Evolutionary conservation across 2,797 vertebrate genomes (phyloP).

Genomic region (Diplodus puntazzo): DNA sequence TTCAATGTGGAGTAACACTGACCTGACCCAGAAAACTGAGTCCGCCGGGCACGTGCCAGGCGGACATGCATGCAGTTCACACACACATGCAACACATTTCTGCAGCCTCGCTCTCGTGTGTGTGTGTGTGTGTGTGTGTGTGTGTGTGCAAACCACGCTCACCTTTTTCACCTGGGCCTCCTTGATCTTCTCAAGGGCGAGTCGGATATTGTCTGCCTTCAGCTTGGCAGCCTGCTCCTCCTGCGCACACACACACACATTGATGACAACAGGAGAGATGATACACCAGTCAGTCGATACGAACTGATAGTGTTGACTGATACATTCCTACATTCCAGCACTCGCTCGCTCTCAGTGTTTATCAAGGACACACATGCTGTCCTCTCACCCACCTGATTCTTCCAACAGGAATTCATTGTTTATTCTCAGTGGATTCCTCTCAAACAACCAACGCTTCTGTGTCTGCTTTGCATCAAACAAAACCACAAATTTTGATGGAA

Average conservation of each 20-base stretch:
- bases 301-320: not conserved
- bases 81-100: slow-evolving; percentile 1
- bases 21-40: slow-evolving; percentile 79
- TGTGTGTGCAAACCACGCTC: slow-evolving; percentile 39
- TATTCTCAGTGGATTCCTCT: not conserved
- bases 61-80: not conserved
- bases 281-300: slow-evolving; percentile 4
- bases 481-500: not conserved
- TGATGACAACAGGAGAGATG: slow-evolving; percentile 6
- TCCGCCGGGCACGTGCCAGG: slow-evolving; percentile 46
- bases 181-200: slow-evolving; percentile 98
- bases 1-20: slow-evolving; percentile 70
- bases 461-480: slow-evolving; percentile 49
- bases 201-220: slow-evolving; percentile 96
- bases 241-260: slow-evolving; percentile 73
- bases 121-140: not conserved
- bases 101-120: not conserved
- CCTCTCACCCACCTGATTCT: slow-evolving; percentile 65
- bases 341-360: not conserved
- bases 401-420: slow-evolving; percentile 79
- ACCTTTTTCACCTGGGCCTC: slow-evolving; percentile 99
- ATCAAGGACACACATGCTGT: slow-evolving; percentile 2
- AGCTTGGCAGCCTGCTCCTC: slow-evolving; percentile 97
- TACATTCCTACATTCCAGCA: not conserved
- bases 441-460: slow-evolving; percentile 35